Percentiles rank a stretch among this genome's conserved stretches.
Evolutionary conservation across 1,140 invertebrate species (phyloP).

Genomic region (Drosophila novamexicana): DNA sequence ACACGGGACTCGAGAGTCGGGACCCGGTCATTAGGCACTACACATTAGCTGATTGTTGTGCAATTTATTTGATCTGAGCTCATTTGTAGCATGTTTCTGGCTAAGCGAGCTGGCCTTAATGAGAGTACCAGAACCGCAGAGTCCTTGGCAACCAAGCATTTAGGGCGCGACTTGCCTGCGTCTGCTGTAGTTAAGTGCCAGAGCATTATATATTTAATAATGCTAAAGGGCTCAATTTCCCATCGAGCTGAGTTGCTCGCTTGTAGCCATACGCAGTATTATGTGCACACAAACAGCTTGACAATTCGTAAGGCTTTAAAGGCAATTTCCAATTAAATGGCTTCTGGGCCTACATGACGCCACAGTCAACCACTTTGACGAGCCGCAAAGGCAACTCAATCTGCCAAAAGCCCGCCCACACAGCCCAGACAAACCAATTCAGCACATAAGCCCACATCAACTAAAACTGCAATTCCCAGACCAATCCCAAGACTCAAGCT

Average conservation of each 20-base stretch:
- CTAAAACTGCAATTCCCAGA: slow-evolving; percentile 24
- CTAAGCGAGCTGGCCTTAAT: slow-evolving; percentile 50
- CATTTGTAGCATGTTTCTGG: slow-evolving; percentile 60
- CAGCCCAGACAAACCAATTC: slow-evolving; percentile 12
- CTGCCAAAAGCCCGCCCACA: slow-evolving; percentile 8
- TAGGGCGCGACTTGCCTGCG: neutral
- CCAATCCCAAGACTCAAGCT: neutral
- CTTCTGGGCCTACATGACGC: neutral
- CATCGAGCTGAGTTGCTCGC: slow-evolving; percentile 5
- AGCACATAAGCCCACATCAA: slow-evolving; percentile 15
- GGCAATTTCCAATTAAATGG: slow-evolving; percentile 61
- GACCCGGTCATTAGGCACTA: slow-evolving; percentile 71
- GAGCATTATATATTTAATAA: slow-evolving; percentile 33
- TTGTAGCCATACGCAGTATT: slow-evolving; percentile 1
- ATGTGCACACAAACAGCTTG: slow-evolving; percentile 45
- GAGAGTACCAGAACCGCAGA: slow-evolving; percentile 25
- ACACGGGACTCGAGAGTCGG: neutral
- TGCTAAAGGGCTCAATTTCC: slow-evolving; percentile 29
- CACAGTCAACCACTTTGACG: slow-evolving; percentile 12
- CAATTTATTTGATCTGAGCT: slow-evolving; percentile 68
- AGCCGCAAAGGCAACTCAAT: slow-evolving; percentile 35
- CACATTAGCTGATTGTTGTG: slow-evolving; percentile 82
- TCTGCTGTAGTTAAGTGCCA: no score
- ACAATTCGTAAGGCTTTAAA: slow-evolving; percentile 66
- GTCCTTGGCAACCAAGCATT: neutral